Evolutionary conservation across 2,113 vertebrate species (phyloP).

Genomic region (Dermatemys mawii): DNA sequence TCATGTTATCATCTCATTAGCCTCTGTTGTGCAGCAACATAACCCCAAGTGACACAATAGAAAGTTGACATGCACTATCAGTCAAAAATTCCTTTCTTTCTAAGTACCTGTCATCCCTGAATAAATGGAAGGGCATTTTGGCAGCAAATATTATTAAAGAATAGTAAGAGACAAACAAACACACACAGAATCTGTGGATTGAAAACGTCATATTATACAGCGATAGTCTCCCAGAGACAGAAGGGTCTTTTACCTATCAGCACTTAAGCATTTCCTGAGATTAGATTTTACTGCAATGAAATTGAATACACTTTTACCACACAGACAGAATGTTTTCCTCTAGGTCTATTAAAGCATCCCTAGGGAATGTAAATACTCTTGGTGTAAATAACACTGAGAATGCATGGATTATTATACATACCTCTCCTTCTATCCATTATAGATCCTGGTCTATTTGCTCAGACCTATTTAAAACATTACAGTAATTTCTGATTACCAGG

Average conservation of each 20-base stretch:
- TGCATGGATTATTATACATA: neutral
- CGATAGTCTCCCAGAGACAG: neutral
- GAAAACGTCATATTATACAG: neutral
- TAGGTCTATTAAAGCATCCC: neutral
- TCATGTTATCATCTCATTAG: neutral
- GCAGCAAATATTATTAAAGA: neutral
- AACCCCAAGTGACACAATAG: rapidly evolving
- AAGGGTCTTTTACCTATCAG: neutral
- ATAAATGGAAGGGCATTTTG: neutral
- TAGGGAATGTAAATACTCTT: neutral
- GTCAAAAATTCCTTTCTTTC: neutral
- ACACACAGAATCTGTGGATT: neutral
- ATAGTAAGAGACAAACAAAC: neutral
- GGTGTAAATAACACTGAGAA: neutral
- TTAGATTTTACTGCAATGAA: neutral
- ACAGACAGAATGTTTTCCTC: neutral
- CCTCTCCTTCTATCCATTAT: neutral
- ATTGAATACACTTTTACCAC: neutral
- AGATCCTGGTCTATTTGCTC: neutral
- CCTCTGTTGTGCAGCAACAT: neutral
- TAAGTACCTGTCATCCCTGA: neutral
- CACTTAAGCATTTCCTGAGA: neutral
- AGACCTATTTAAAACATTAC: neutral
- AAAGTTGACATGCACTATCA: neutral
- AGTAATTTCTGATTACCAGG: neutral